Evolutionary conservation across 2,113 vertebrate genomes (phyloP).

Genomic region (Hirundichthys speculiger): DNA sequence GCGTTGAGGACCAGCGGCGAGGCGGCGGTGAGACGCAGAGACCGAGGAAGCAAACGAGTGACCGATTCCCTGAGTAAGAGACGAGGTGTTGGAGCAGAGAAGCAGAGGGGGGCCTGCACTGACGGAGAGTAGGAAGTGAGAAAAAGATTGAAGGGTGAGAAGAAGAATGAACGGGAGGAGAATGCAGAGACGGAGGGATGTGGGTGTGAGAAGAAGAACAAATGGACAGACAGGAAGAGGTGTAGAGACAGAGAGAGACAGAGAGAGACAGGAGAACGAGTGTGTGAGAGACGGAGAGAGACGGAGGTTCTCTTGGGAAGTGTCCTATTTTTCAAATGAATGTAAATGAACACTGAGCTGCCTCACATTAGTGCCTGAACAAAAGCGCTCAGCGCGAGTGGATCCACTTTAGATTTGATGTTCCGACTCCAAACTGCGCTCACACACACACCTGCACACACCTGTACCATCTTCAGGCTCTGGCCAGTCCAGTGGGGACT

Average conservation of each 20-base stretch:
- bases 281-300: neutral
- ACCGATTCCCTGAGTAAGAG: constrained; percentile 16
- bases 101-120: constrained; percentile 25
- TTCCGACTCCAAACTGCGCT: constrained; percentile 14
- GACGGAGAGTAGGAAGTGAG: constrained; percentile 28
- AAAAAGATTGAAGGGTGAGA: constrained; percentile 38
- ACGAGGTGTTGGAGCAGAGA: constrained; percentile 42
- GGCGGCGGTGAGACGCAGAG: neutral
- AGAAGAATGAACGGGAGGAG: constrained; percentile 39
- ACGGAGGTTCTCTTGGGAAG: constrained; percentile 49
- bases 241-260: neutral
- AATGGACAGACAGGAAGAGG: constrained; percentile 38
- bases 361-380: constrained; percentile 33
- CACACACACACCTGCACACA: no score
- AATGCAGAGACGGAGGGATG: no score
- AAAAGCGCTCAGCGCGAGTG: constrained; percentile 17
- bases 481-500: no score
- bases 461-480: no score
- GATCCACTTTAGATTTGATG: constrained; percentile 7
- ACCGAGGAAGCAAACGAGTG: constrained; percentile 4
- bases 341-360: constrained; percentile 40
- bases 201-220: constrained; percentile 41
- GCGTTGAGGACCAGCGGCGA: neutral
- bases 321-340: constrained; percentile 70
- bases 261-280: neutral